Evolutionary conservation across 2,888 invertebrate genomes (phyloP).

Genomic region (Ceratothoa steindachneri): DNA sequence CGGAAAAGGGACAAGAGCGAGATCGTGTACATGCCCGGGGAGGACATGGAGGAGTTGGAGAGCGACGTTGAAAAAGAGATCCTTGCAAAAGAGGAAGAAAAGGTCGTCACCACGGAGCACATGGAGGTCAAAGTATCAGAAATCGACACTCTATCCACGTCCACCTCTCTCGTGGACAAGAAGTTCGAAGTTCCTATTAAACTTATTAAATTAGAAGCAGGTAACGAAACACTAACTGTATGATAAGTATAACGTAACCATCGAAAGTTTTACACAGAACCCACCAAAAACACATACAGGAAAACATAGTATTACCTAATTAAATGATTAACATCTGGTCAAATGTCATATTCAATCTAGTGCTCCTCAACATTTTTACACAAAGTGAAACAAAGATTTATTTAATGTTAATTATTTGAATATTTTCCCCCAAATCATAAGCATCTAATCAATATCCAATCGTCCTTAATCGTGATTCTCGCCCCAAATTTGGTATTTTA

Average conservation of each 20-base stretch:
- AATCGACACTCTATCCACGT: background rate
- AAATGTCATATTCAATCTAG: no score
- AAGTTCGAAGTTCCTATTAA: conserved; percentile 38
- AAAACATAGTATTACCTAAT: background rate
- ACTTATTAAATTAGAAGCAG: conserved; percentile 34
- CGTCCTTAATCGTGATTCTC: no score
- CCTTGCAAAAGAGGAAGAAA: conserved; percentile 20
- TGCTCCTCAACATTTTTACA: no score
- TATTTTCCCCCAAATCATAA: no score
- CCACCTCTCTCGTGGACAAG: background rate
- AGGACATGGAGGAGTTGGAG: conserved; percentile 15
- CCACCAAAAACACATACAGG: no score
- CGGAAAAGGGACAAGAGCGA: conserved; percentile 46
- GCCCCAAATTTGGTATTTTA: no score
- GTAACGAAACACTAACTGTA: conserved; percentile 24
- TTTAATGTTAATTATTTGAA: no score
- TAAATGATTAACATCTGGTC: background rate
- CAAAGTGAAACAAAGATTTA: no score
- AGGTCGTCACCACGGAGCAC: conserved; percentile 5
- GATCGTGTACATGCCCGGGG: conserved; percentile 34
- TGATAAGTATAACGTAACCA: no score
- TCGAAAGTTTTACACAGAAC: no score
- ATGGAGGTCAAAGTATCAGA: conserved; percentile 19
- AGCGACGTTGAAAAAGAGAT: conserved; percentile 16
- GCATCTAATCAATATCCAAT: no score